Base-by-base conservation (phyloP, 2,113 vertebrate species). In the Scomber colias region DNA sequence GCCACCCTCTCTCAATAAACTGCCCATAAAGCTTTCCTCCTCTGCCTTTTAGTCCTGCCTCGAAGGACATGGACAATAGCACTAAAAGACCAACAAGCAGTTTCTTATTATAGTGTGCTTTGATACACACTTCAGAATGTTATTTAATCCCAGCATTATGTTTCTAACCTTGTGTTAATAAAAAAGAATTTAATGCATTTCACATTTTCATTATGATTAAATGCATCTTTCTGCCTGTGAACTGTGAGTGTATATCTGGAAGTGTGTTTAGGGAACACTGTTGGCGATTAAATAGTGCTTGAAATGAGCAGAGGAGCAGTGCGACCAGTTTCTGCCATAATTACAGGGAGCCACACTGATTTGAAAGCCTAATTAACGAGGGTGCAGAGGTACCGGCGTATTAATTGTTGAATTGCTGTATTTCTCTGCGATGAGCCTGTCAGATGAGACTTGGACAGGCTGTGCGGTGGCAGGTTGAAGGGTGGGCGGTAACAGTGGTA, bases 351-450 rank as follows among this genome's bases (percentile, higher is more conserved):
- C 80, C 16, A 48, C 80, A 86, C 76, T 81, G 83, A 87, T 89
- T 89, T 88, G 85, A 94, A 92, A 87, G 92, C 79, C 82, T 93
- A 92, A 94, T 93, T 91, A 94, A 82, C 12, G 63, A 72, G 80
- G 71, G 86, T 78, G 79, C 86, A 93, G 90, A 90, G 84, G 85
- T 91, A 80, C 80, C 48, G 51, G 63, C 49, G 67, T 81, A 89
- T 89, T 92, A 89, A 92, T 91, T 91, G 90, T 81, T 76, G 87
- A 83, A 67, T 74, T 44, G 74, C 75, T 65, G 77, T 55, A 61
- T 85, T 90, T 78, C 68, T 82, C 80, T 77, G 66, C 75, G 84
- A 89, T 71, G 84, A 70, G 85, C 66, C 53, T 79, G 79, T 87
- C 81, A 86, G 75, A 68, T 11, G 49, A 79, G 73, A 64, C 73